A percentile compares a stretch with the other conserved stretches of the same genome.
These are phyloP conservation scores for Falco peregrinus DNA, from an alignment of 2,797 vertebrate species.

Conservation along the genomic window DNA sequence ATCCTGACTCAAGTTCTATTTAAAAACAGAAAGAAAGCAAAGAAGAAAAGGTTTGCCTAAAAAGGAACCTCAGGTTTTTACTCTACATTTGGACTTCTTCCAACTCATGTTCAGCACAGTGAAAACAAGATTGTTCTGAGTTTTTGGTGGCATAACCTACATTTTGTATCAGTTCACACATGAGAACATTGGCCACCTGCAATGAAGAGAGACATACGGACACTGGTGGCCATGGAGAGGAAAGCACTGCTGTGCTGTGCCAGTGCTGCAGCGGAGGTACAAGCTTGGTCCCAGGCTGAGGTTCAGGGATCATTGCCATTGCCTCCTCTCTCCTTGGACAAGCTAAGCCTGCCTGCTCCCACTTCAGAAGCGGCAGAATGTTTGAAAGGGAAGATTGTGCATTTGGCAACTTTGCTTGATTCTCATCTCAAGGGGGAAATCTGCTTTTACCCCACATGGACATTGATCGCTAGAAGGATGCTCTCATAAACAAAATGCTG, in stretches of 20 bases:
- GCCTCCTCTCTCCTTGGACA: not conserved
- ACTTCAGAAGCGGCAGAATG: not conserved
- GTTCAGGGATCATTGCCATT: not conserved
- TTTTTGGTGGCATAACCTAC: not conserved
- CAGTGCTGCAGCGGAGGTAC: not conserved
- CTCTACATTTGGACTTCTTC: not conserved
- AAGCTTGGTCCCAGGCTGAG: not conserved
- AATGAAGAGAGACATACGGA: not conserved
- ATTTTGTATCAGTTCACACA: not conserved
- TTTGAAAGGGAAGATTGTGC: not conserved
- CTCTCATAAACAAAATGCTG: not conserved
- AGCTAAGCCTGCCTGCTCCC: rapidly evolving
- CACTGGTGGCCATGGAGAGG: rapidly evolving
- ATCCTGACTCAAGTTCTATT: not conserved
- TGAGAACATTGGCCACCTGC: not conserved
- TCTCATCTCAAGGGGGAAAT: not conserved
- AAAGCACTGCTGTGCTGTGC: not conserved
- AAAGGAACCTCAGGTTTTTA: not conserved
- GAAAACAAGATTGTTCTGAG: not conserved
- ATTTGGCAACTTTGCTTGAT: not conserved
- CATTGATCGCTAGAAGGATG: not conserved
- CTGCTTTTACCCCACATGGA: not conserved
- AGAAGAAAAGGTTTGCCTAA: not conserved
- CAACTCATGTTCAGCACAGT: not conserved
- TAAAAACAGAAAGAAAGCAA: not conserved